Evolutionary conservation across 2,888 invertebrate genomes (phyloP).

Genomic region (Chelonus formosanus): DNA sequence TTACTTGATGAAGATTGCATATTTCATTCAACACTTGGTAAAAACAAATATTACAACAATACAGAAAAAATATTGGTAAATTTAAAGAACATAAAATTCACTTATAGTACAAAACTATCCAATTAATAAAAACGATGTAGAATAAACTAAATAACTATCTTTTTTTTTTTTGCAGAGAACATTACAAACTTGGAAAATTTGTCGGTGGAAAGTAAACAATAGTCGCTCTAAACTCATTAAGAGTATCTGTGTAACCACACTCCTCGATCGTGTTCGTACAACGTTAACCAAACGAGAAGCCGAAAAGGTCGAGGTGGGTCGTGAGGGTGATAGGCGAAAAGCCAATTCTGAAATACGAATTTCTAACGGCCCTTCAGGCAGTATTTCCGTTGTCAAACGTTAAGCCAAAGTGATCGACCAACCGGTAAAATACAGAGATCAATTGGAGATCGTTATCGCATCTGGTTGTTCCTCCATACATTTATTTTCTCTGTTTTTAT

Average conservation of each 20-base stretch:
- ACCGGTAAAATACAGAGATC: constrained; percentile 28
- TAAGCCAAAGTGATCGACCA: constrained; percentile 24
- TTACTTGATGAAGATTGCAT: no score
- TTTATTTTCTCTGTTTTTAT: not conserved
- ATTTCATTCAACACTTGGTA: no score
- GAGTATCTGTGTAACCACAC: constrained; percentile 32
- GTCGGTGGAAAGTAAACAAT: constrained; percentile 19
- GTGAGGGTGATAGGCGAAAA: constrained; percentile 6
- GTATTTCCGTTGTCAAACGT: constrained; percentile 21
- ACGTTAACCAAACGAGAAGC: constrained; percentile 2
- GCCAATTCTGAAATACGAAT: constrained; percentile 19
- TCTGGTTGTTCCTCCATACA: constrained; percentile 11
- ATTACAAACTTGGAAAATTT: not conserved
- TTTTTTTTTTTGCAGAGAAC: not conserved
- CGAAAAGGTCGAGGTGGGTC: not conserved
- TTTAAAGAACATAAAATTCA: no score
- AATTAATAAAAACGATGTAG: not conserved
- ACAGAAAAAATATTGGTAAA: no score
- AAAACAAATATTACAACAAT: no score
- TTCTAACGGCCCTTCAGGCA: constrained; percentile 14
- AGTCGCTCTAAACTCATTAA: constrained; percentile 34
- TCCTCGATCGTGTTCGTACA: constrained; percentile 25
- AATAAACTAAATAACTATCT: not conserved
- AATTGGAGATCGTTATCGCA: constrained; percentile 25
- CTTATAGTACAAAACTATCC: not conserved